Conservation (phyloP, 2,113 vertebrate species). For the Chrysochloris asiatica region DNA sequence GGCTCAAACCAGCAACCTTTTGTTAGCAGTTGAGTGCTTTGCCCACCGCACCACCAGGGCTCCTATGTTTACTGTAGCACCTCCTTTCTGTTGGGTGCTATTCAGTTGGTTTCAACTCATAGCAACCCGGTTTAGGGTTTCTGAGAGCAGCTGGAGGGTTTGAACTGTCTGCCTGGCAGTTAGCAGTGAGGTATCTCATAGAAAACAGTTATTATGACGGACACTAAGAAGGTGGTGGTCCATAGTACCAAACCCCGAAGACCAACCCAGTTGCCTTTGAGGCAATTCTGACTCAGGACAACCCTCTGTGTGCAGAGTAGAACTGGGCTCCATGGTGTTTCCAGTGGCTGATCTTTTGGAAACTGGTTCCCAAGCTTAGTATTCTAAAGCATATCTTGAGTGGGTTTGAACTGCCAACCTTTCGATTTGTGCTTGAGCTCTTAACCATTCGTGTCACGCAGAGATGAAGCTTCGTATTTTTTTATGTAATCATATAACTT, state of each 20-base stretch:
- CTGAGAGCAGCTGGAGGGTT: no score
- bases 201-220: neutral
- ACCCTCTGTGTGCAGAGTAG: neutral
- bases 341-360: neutral
- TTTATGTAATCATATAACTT: neutral
- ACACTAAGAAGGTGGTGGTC: neutral
- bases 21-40: neutral
- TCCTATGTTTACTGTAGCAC: neutral
- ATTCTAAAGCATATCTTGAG: neutral
- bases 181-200: no score
- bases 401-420: neutral
- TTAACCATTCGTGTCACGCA: neutral
- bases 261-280: neutral
- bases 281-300: neutral
- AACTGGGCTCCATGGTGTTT: neutral
- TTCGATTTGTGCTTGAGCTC: neutral
- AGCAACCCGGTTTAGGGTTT: no score
- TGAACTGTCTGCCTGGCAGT: no score
- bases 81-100: neutral
- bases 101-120: no score
- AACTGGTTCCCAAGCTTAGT: neutral
- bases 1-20: no score
- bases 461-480: neutral
- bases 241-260: neutral
- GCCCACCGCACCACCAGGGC: neutral